Evolutionary conservation across 2,113 vertebrate species (phyloP).

Genomic region (Tupaia chinensis): DNA sequence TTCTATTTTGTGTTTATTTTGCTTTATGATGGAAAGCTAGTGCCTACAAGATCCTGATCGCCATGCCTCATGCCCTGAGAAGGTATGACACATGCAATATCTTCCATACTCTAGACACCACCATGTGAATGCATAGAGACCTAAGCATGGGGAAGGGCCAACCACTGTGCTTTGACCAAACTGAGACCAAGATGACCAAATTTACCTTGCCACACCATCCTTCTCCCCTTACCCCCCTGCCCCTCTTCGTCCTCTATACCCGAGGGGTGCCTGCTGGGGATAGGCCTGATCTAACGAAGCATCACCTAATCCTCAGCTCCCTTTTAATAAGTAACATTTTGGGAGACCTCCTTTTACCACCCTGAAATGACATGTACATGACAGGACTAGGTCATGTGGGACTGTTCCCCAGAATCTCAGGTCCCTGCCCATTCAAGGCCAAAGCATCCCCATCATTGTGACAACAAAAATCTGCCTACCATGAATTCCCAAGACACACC

Average conservation of each 20-base stretch:
- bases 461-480: background rate
- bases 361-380: background rate
- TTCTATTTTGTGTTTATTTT: conserved; percentile 51
- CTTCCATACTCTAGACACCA: background rate
- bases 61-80: background rate
- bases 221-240: background rate
- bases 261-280: background rate
- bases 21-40: background rate
- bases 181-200: background rate
- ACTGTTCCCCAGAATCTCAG: background rate
- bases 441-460: background rate
- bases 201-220: background rate
- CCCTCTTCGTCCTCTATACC: background rate
- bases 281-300: background rate
- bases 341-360: background rate
- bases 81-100: background rate
- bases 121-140: background rate
- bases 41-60: background rate
- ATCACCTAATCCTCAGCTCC: background rate
- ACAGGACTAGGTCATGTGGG: background rate
- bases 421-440: background rate
- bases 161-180: background rate
- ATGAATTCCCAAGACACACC: background rate
- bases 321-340: conserved; percentile 11
- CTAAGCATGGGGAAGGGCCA: background rate